A percentile compares a stretch with the other conserved stretches of the same genome.
These are phyloP conservation scores for Peromyscus maniculatus DNA, from an alignment of 2,113 vertebrate genomes.

Conservation along the genomic window DNA sequence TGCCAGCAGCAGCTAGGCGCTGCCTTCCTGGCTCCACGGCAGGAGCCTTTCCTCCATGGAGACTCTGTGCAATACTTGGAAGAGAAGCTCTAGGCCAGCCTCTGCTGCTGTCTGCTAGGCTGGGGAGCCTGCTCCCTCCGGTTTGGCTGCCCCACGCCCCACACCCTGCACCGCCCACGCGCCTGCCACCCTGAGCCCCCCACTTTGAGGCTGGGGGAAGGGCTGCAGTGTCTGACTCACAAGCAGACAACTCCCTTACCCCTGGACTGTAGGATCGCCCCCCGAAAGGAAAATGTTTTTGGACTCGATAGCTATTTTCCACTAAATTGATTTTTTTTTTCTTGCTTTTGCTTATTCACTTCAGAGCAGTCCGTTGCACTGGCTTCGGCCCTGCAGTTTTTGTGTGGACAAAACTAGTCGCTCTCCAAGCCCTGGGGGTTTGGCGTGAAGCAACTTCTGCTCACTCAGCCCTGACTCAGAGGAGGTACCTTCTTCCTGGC, in stretches of 20 bases:
- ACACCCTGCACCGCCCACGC: not conserved
- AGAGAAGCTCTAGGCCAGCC: not conserved
- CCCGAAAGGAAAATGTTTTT: not conserved
- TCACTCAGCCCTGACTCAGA: slow-evolving; percentile 68
- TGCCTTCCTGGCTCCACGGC: slow-evolving; percentile 78
- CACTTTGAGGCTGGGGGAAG: not conserved
- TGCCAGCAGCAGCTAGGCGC: slow-evolving; percentile 76
- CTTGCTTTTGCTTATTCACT: slow-evolving; percentile 56
- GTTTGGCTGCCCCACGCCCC: not conserved
- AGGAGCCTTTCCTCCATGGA: slow-evolving; percentile 57
- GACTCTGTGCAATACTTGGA: slow-evolving; percentile 74
- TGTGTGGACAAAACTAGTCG: slow-evolving; percentile 55
- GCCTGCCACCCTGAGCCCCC: not conserved
- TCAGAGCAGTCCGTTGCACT: not conserved
- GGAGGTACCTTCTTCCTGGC: slow-evolving; percentile 44
- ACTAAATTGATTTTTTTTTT: slow-evolving; percentile 19
- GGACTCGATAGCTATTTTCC: slow-evolving; percentile 32
- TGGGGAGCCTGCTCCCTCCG: not conserved
- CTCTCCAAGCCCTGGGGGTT: slow-evolving; percentile 64
- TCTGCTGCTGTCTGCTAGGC: slow-evolving; percentile 25
- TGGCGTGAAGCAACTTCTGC: slow-evolving; percentile 45
- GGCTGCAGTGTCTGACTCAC: not conserved
- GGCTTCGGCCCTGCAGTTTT: slow-evolving; percentile 33
- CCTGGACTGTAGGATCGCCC: not conserved
- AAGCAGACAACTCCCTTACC: not conserved